Evolutionary conservation across 2,797 vertebrate genomes (phyloP).

Genomic region (Notoglanidium macrostoma): DNA sequence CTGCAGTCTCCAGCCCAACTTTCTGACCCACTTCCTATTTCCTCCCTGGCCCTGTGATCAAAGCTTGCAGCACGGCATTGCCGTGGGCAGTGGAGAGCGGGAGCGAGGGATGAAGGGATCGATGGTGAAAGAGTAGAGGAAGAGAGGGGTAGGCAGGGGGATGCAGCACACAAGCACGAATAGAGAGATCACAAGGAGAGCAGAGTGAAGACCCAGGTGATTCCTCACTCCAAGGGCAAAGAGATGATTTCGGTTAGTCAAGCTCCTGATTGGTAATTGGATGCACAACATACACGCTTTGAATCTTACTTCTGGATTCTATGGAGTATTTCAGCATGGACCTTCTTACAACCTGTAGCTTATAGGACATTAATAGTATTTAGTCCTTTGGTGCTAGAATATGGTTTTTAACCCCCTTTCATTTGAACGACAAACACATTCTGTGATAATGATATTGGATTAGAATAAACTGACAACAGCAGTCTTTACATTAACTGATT

Average conservation of each 20-base stretch:
- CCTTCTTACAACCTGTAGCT: constrained; percentile 28
- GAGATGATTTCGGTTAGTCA: constrained; percentile 45
- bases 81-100: constrained; percentile 78
- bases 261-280: constrained; percentile 19
- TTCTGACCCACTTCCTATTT: constrained; percentile 84
- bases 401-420: background rate
- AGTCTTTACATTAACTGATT: background rate
- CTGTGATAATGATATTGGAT: background rate
- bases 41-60: constrained; percentile 81
- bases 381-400: background rate
- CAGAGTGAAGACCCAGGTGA: constrained; percentile 72
- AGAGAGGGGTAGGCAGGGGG: constrained; percentile 63
- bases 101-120: constrained; percentile 69
- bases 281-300: constrained; percentile 18
- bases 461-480: background rate
- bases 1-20: constrained; percentile 84
- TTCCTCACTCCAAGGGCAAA: constrained; percentile 79
- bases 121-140: constrained; percentile 53
- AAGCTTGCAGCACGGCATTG: constrained; percentile 81
- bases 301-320: constrained; percentile 13
- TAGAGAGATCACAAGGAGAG: constrained; percentile 75
- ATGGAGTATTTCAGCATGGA: background rate
- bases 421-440: background rate
- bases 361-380: background rate
- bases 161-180: constrained; percentile 63